Base-by-base conservation (phyloP, 2,888 invertebrate genomes). In the Phymatocera aterrima region DNA sequence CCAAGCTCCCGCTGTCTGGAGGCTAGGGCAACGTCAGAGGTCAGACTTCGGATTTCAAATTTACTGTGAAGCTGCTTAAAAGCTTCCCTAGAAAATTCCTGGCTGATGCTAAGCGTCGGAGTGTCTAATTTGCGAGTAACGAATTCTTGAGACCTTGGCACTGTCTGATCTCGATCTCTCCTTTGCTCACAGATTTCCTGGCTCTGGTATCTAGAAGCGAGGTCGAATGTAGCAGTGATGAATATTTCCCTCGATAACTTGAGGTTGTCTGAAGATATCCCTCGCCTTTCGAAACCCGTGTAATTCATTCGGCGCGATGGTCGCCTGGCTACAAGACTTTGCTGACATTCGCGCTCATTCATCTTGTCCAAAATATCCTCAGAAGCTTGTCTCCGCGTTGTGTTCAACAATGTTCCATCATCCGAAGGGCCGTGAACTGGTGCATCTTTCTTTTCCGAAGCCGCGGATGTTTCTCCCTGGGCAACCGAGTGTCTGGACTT, bases 261-360 rank as follows among this genome's bases (percentile, higher is more conserved):
- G 15, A 87, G 81, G 80, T 88, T 88, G 54, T 90, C 90, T 64
- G 89, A 88, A 0, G 90, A 90, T 2, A 86, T 86, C 0, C 87
- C 88, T 2, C 87, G 83, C 77, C 84, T 84, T 75, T 88, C 87
- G 46, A 89, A 86, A 0, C 78, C 70, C 1, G 83, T 83, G 64
- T 48, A 43, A 46, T 82, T 82, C 21, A 84, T 84, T 4, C 43
- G 24, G 24, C 57, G 37, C 5, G 24, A 8, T n/a, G 51, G 40
- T 5, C 46, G 43, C 15, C 43, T 31, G 24, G 37, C 21, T 21
- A 21, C 40, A 10, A 37, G 37, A n/a, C 8, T 28, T 6, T 46
- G 28, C 12, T 68, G 5, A 21, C 43, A 6, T 12, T 15, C 34
- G 1, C 80, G 84, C 21, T 83, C 81, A 15, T 83, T 80, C 65